phyloP scores from a whole-genome alignment of 2,113 vertebrate species.

The Pelusios castaneus region DNA sequence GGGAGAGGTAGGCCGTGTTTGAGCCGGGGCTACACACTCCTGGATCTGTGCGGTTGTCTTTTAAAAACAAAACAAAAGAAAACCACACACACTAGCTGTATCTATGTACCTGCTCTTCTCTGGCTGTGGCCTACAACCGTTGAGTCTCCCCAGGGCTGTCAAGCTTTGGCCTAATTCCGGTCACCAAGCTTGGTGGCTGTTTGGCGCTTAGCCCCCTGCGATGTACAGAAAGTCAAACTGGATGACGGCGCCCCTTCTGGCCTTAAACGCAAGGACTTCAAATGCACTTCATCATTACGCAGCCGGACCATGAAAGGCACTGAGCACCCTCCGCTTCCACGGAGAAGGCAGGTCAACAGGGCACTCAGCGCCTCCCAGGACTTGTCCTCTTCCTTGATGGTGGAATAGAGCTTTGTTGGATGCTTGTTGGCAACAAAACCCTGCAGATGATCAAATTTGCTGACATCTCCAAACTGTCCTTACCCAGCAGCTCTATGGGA shows the following conservation, averaged over 20 bases:
- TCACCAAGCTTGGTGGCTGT: not conserved
- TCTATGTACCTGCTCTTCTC: not conserved
- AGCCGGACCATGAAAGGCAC: not conserved
- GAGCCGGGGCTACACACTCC: not conserved
- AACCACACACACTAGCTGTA: too few species aligned
- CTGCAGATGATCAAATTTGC: not conserved
- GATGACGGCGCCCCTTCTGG: not conserved
- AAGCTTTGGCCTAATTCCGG: not conserved
- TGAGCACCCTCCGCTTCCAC: not conserved
- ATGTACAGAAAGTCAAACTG: not conserved
- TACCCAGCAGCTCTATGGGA: not conserved
- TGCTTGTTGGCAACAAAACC: not conserved
- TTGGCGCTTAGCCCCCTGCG: not conserved
- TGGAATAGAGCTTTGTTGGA: not conserved
- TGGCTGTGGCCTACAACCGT: not conserved
- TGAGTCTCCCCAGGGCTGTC: not conserved
- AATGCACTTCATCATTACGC: not conserved
- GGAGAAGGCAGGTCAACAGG: not conserved
- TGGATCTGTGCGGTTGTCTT: not conserved
- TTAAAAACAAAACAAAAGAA: too few species aligned
- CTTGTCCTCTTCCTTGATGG: not conserved
- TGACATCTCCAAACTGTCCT: not conserved
- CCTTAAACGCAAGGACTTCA: not conserved
- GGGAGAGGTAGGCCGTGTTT: too few species aligned
- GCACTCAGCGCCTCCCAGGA: not conserved